Base-by-base conservation (phyloP, 2,113 vertebrate genomes). In the Macrotus californicus region DNA sequence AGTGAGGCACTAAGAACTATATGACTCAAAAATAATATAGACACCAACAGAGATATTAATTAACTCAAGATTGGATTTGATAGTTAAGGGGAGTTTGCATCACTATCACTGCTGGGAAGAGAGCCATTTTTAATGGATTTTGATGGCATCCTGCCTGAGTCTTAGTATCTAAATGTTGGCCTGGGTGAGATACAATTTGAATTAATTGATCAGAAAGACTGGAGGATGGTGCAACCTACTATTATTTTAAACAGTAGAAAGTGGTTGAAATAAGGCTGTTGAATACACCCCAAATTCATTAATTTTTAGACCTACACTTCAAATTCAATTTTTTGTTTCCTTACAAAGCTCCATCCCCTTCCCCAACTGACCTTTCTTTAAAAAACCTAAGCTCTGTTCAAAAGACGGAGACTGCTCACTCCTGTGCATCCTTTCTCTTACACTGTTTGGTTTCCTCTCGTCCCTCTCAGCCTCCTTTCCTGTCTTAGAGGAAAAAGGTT, bases 21-120 rank as follows among this genome's bases (percentile, higher is more conserved):
- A 95, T 72, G 87, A 89, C 82, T 97, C 89, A 91, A 97, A 97
- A 96, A 94, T 82, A 95, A 96, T 95, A 76, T 39, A 94, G 94
- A 89, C 18, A 93, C 94, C 94, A 97, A 89, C 79, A 95, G 96
- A 94, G 89, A 95, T 89, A 97, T 93, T 97, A 97, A 97, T 97
- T 96, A 97, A 97, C 87, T 93, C 70, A 97, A 96, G 89, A 89
- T 93, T 97, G 93, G 93, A 95, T 92, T 96, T 95, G 96, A 96
- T 96, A 93, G 91, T 94, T 92, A 96, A 96, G 93, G 79, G 93
- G 75, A 91, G 73, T 96, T 93, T 96, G 64, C 66, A 91, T 97
- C 79, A 94, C 85, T 86, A 81, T 91, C 66, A 93, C 91, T 89
- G 92, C 95, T 96, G 95, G 95, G 96, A 97, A 95, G n/a, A 93